A percentile compares a stretch with the other conserved stretches of the same genome.
phyloP scores from a whole-genome alignment of 2,797 vertebrate species.

The Gallinago nigripennis region DNA sequence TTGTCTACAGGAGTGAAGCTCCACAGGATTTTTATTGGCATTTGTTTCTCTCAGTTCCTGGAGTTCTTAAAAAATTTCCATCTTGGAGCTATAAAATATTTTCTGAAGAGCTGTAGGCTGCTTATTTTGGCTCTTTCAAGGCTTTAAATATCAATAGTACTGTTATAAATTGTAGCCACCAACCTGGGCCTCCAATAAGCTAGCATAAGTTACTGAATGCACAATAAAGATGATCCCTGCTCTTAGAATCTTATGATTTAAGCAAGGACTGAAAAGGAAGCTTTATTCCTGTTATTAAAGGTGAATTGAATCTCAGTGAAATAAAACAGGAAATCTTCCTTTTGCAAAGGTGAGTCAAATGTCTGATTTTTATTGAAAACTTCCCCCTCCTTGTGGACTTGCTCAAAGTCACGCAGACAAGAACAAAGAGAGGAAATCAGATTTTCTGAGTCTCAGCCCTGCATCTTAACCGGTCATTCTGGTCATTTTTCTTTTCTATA shows the following conservation, averaged over 20 bases:
- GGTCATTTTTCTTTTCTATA: not conserved
- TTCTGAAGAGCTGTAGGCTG: not conserved
- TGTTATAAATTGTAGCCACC: not conserved
- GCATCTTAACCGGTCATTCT: not conserved
- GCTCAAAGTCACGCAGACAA: not conserved
- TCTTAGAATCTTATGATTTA: not conserved
- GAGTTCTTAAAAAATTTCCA: not conserved
- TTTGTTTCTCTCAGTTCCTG: not conserved
- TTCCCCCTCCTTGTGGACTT: not conserved
- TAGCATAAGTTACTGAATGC: not conserved
- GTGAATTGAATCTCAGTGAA: not conserved
- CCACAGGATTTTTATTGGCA: not conserved
- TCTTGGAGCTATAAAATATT: not conserved
- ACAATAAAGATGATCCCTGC: not conserved
- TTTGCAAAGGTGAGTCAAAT: not conserved
- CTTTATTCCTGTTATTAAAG: not conserved
- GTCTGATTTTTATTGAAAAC: not conserved
- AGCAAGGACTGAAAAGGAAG: not conserved
- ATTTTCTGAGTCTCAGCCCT: not conserved
- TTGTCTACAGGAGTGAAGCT: not conserved
- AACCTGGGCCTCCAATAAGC: not conserved
- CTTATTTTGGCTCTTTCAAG: constrained; percentile 19
- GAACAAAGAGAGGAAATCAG: not conserved
- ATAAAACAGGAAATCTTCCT: not conserved
- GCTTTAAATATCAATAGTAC: not conserved